phyloP scores from a whole-genome alignment of 2,797 vertebrate genomes.

The Enteromius treurensis region DNA sequence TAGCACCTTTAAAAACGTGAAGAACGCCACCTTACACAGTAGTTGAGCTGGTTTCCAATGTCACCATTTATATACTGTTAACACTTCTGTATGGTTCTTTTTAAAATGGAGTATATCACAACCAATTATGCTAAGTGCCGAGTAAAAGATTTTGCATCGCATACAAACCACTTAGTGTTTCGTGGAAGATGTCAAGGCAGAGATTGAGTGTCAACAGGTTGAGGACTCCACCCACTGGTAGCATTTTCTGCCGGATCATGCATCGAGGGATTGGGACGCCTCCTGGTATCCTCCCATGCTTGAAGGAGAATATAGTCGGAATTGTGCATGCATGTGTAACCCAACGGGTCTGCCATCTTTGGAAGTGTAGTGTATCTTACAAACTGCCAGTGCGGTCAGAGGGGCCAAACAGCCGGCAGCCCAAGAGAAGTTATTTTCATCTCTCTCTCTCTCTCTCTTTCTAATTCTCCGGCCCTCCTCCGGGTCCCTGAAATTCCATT shows the following conservation, averaged over 20 bases:
- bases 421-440: conserved; percentile 71
- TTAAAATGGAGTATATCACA: not conserved
- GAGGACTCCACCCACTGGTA: conserved; percentile 38
- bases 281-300: conserved; percentile 27
- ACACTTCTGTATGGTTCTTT: conserved; percentile 29
- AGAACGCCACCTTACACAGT: not conserved
- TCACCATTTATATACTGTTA: not conserved
- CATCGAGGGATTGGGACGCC: not conserved
- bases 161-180: conserved; percentile 34
- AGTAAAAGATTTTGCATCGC: conserved; percentile 37
- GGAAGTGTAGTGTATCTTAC: conserved; percentile 67
- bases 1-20: not conserved
- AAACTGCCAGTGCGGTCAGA: conserved; percentile 63
- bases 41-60: not conserved
- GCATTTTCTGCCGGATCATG: not conserved
- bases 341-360: conserved; percentile 70
- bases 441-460: conserved; percentile 31
- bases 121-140: conserved; percentile 8
- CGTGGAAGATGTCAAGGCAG: conserved; percentile 17
- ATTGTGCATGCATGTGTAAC: conserved; percentile 48
- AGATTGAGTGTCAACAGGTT: conserved; percentile 40
- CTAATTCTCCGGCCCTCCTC: conserved; percentile 70
- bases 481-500: conserved; percentile 75
- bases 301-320: not conserved
- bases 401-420: conserved; percentile 50